A percentile compares a stretch with the other conserved stretches of the same genome.
Evolutionary conservation across 2,797 vertebrate genomes (phyloP).

Genomic region (Xenentodon cancila): DNA sequence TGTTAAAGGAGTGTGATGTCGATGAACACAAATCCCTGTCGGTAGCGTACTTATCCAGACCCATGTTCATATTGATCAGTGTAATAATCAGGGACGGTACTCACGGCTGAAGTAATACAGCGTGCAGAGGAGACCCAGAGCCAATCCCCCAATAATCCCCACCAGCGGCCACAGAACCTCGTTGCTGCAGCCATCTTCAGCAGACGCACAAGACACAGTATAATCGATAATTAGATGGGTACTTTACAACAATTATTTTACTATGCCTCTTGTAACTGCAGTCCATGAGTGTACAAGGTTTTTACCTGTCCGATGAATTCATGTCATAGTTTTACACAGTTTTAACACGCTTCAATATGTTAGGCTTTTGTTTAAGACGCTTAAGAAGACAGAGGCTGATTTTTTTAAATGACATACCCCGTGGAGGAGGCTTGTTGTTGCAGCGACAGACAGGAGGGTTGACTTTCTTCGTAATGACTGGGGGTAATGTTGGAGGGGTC

Average conservation of each 20-base stretch:
- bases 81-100: conserved; percentile 38
- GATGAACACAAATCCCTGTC: no score
- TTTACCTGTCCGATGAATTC: no score
- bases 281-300: no score
- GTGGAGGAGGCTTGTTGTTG: background rate
- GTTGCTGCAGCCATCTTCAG: conserved; percentile 50
- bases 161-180: conserved; percentile 66
- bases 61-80: background rate
- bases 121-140: conserved; percentile 50
- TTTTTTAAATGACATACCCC: conserved; percentile 6
- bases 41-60: background rate
- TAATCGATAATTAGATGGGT: background rate
- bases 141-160: conserved; percentile 54
- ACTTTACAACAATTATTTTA: background rate
- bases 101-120: conserved; percentile 82
- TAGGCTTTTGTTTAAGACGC: no score
- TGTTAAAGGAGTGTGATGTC: no score
- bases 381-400: no score
- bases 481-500: conserved; percentile 17
- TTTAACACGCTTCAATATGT: no score
- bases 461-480: background rate
- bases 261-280: no score
- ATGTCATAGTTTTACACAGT: background rate
- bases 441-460: conserved; percentile 5
- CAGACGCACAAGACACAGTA: conserved; percentile 12